These are phyloP conservation scores for Aphidius gifuensis DNA, from an alignment of 1,140 invertebrate genomes.

Conservation along the genomic window DNA sequence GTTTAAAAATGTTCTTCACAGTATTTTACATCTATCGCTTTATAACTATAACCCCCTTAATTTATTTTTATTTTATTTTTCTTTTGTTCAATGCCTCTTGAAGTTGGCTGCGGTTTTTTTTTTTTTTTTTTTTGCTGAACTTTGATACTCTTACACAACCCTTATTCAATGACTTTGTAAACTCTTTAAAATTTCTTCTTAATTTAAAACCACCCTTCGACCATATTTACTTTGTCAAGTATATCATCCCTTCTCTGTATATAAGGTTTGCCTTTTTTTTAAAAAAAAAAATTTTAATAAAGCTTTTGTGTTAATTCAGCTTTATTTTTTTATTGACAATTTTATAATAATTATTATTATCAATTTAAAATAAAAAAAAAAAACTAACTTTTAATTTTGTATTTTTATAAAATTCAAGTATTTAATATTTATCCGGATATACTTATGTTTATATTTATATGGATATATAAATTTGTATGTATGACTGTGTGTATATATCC, in stretches of 20 bases:
- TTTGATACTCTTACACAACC: not conserved
- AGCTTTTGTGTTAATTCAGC: constrained; percentile 19
- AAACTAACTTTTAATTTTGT: too few species aligned
- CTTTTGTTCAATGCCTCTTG: constrained; percentile 18
- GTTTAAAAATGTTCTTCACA: too few species aligned
- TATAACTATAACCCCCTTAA: constrained; percentile 21
- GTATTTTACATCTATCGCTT: too few species aligned
- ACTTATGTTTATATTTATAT: not conserved
- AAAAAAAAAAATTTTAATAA: not conserved
- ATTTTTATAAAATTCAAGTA: too few species aligned
- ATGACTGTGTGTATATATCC: not conserved
- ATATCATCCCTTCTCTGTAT: constrained; percentile 1
- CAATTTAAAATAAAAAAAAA: too few species aligned
- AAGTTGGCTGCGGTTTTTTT: not conserved
- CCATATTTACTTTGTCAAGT: not conserved
- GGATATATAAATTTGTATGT: not conserved
- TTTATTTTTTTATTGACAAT: constrained; percentile 16
- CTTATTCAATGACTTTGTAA: constrained; percentile 3
- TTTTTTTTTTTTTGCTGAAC: not conserved
- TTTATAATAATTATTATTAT: too few species aligned
- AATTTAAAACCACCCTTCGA: constrained; percentile 1
- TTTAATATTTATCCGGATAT: not conserved
- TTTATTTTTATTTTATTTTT: constrained; percentile 43
- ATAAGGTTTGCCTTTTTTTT: not conserved
- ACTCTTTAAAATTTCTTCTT: constrained; percentile 1